Base-by-base conservation (phyloP, 64 coral and sea anemone species). In the Stichodactyla mertensii region DNA sequence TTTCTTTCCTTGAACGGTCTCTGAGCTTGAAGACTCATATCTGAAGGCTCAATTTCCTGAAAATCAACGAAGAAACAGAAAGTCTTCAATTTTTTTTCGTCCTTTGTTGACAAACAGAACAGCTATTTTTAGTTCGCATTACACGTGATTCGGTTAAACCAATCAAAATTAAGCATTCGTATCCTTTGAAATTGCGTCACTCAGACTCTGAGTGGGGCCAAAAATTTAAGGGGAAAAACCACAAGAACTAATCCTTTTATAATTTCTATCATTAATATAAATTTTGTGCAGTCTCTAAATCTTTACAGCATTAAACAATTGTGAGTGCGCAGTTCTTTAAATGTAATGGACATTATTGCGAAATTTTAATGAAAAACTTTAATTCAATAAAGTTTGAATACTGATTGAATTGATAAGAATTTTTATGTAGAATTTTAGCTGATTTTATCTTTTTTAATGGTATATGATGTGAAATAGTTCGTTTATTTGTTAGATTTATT, bases 1-100 rank as follows among this genome's bases (percentile, higher is more conserved):
- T 96, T 96, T 51, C 91, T 89, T 52, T 85, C 91, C 62, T 96
- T 96, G 51, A 96, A 96, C 69, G 91, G 88, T 67, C 89, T 96
- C 52, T 57, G 88, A 57, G 83, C 54, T 57, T 96, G 85, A 67
- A 78, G 83, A 90, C 77, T 96, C 91, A 96, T 96, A 24, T 27
- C 24, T 10, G 77, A 79, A 19, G 16, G 28, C 19, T 55, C 19
- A 16, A 53, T 19, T 8, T 18, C 51, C 22, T 53, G 52, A 81
- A 81, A 81, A 81, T 54, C 52, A 52, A 81, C 51, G 53, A 23
- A 81, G 54, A 81, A 52, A 51, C 31, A 54, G 14, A 81, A 81
- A 81, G 20, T 36, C 56, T 56, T 20, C 55, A 59, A 22, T 52
- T 16, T 85, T 18, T 58, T 15, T n/a, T 24, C n/a, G 31, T 45